Conservation (phyloP, 2,888 invertebrate genomes). For the Chloromyia formosa region DNA sequence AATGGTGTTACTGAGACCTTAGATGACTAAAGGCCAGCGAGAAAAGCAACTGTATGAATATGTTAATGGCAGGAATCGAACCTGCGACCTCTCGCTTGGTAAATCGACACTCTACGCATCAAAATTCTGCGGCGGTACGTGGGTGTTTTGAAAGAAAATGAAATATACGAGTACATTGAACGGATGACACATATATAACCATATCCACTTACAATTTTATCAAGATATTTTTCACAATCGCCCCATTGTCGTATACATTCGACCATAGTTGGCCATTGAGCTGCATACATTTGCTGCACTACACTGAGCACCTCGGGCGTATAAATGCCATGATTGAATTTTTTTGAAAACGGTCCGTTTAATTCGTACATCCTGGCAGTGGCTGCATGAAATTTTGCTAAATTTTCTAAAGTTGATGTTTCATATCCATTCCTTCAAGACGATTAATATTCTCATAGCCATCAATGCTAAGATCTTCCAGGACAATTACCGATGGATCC, state of each 20-base stretch:
- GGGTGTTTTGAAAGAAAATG: too few species aligned
- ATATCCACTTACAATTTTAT: constrained; percentile 40
- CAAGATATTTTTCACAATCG: constrained; percentile 17
- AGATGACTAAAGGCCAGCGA: too few species aligned
- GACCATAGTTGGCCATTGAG: constrained; percentile 48
- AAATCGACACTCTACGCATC: too few species aligned
- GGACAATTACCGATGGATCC: constrained; percentile 55
- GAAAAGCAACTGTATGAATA: too few species aligned
- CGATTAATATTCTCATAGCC: constrained; percentile 57
- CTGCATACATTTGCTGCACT: constrained; percentile 52
- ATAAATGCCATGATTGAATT: constrained; percentile 53
- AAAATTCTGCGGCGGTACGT: too few species aligned
- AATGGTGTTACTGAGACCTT: too few species aligned
- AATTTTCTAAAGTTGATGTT: constrained; percentile 55
- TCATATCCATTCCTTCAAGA: constrained; percentile 54
- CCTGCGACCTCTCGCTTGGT: too few species aligned
- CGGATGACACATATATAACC: too few species aligned
- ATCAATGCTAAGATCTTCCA: constrained; percentile 58
- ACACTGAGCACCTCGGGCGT: constrained; percentile 15
- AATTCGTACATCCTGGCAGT: constrained; percentile 53
- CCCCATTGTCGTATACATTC: constrained; percentile 46
- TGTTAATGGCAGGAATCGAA: too few species aligned
- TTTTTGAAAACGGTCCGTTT: constrained; percentile 53
- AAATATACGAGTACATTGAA: too few species aligned
- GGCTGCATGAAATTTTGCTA: constrained; percentile 59